These are phyloP conservation scores for Cynaeus angustus DNA, from an alignment of 2,888 invertebrate species.

Conservation along the genomic window DNA sequence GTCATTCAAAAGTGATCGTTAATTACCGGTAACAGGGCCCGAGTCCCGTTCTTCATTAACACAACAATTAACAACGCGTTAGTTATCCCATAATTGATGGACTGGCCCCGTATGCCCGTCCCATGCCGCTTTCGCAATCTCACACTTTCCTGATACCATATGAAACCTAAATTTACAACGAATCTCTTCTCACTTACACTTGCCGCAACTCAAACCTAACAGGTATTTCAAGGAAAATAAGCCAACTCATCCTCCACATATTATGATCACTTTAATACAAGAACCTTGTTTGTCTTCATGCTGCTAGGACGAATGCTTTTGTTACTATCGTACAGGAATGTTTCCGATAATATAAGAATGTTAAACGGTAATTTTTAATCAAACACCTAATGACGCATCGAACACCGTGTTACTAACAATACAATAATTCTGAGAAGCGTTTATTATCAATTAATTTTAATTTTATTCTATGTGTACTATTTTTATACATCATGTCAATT, in stretches of 20 bases:
- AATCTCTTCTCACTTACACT: not conserved
- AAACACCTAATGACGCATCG: not conserved
- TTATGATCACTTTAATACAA: not conserved
- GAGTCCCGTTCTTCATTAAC: conserved; percentile 51
- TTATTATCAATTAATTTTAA: no score
- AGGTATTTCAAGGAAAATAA: not conserved
- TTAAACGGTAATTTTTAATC: no score
- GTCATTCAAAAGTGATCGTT: conserved; percentile 51
- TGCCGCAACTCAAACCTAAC: not conserved
- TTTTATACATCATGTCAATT: no score
- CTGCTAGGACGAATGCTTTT: not conserved
- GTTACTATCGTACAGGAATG: not conserved
- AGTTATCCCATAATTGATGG: conserved; percentile 54
- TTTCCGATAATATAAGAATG: not conserved
- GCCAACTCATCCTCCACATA: conserved; percentile 3
- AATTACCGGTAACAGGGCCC: conserved; percentile 49
- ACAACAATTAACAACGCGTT: conserved; percentile 55
- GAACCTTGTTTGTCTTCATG: conserved; percentile 2
- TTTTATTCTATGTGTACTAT: no score
- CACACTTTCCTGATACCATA: not conserved
- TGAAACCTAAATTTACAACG: not conserved
- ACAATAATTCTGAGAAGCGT: no score
- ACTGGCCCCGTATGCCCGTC: conserved; percentile 35
- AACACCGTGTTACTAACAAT: not conserved
- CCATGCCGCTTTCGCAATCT: conserved; percentile 30